A percentile compares a stretch with the other conserved stretches of the same genome.
Evolutionary conservation across 2,888 invertebrate species (phyloP).

Genomic region (Philhelius pedissequus): DNA sequence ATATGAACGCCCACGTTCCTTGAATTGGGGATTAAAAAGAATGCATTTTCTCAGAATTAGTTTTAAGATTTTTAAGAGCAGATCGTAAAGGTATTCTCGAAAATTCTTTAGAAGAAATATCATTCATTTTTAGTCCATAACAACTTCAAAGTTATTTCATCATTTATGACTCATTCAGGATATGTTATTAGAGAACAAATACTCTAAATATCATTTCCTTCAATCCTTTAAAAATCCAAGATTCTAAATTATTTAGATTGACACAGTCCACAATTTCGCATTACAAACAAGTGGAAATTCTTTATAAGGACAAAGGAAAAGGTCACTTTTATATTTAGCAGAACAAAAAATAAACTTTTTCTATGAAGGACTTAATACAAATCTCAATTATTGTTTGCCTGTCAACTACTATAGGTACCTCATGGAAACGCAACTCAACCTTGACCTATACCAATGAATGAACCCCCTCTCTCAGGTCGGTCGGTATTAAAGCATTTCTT

Average conservation of each 20-base stretch:
- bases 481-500: neutral
- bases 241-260: neutral
- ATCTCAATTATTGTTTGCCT: constrained; percentile 2
- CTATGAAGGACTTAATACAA: neutral
- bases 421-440: constrained; percentile 1
- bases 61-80: neutral
- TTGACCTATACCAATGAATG: constrained; percentile 11
- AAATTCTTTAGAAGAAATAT: too few relatives aligned
- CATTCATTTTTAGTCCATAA: too few relatives aligned
- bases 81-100: too few relatives aligned
- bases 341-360: neutral
- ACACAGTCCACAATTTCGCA: neutral
- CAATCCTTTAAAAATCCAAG: neutral
- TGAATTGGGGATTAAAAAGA: neutral
- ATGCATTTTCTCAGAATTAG: neutral
- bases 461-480: too few relatives aligned
- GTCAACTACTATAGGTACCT: neutral
- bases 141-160: neutral
- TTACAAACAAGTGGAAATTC: neutral
- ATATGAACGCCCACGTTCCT: neutral
- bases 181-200: too few relatives aligned
- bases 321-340: neutral
- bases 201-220: too few relatives aligned
- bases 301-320: neutral
- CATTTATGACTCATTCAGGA: neutral